Evolutionary conservation across 2,797 vertebrate species (phyloP), one percentile per base, ranked within the genome.

Genomic region (Malurus splendens): DNA sequence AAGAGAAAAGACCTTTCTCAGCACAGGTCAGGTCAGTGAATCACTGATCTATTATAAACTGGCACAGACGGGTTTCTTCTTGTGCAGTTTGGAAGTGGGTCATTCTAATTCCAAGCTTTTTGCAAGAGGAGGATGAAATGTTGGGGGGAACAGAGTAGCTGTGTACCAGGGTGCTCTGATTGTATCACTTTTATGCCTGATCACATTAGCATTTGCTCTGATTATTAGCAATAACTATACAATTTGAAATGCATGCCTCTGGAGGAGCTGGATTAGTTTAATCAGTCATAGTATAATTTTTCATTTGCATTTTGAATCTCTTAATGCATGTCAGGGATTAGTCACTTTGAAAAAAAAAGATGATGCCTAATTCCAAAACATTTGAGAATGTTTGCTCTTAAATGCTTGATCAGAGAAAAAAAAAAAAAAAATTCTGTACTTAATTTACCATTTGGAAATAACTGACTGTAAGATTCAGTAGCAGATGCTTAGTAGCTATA

Each of bases 151-250:
- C 20, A 66, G 81, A 75, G 45, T 32, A 38, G 27, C 52, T 70
- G 30, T 76, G 41, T 82, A 72, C 51, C 59, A 61, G 24, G 11
- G 14, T 84, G 38, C 52, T 84, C 52, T 83, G 62, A 86, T 72
- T 86, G 64, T 83, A 82, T 82, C 65, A 38, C 28, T 73, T 86
- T 38, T 32, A 6, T 81, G 70, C 51, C 82, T 89, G 73, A 89
- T 90, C 51, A 81, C 76, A 80, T 94, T 90, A 93, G 80, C 87
- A 75, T 89, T 92, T 93, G 47, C 82, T 93, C 75, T 94, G 75
- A 80, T 87, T 90, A 77, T 90, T 89, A 85, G 89, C 50, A 71
- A 16, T 41, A 57, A 11, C 64, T 77, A 12, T 30, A 10, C 78
- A 6, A 91, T 87, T 86, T 90, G 52, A 89, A 93, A 89, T 89